Evolutionary conservation across 2,797 vertebrate species (phyloP), one percentile per base, ranked within the genome.

Genomic region (Mormyrops boulengeri): DNA sequence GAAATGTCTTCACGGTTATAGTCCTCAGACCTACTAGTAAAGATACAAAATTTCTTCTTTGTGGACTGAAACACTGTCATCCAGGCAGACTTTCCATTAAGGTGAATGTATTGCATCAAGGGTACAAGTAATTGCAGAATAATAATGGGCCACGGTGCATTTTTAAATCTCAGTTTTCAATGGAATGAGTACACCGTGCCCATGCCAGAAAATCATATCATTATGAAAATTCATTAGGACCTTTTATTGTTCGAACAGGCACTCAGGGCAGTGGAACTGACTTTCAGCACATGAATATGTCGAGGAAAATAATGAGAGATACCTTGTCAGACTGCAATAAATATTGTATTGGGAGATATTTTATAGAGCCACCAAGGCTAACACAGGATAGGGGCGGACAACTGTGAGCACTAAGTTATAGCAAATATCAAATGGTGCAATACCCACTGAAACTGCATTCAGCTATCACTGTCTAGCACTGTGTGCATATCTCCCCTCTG

Each of bases 161-260:
- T 80, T 80, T 44, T 53, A 86, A 86, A 53, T 86, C 47, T 52
- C 50, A 53, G 52, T 86, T 52, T 26, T 52, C 47, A 52, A 86
- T 5, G 26, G 85, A 44, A 47, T 22, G 41, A 44, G 77, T 6
- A 47, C 85, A 86, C 49, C 22, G 17, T 86, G 50, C 47, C 49
- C 9, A 60, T 62, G 26, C 34, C 34, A 41, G 26, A 44, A 41
- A 38, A 55, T 85, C 34, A 85, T 50, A 85, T 53, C 84, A 50
- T 50, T 60, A 60, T 19, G 19, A 88, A 66, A 66, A 22, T 69
- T 34, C 87, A 69, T n/a, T 34, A 88, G 44, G 41, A 69, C 60
- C 87, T 66, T 69, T 69, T 87, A 87, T 57, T 87, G 85, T 57
- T 87, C 50, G 2, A 57, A 50, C 82, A 87, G 52, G 12, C 53